Percentiles rank a stretch among this genome's conserved stretches.
Evolutionary conservation across 1,140 invertebrate species (phyloP).

Genomic region (Ericerus pela): DNA sequence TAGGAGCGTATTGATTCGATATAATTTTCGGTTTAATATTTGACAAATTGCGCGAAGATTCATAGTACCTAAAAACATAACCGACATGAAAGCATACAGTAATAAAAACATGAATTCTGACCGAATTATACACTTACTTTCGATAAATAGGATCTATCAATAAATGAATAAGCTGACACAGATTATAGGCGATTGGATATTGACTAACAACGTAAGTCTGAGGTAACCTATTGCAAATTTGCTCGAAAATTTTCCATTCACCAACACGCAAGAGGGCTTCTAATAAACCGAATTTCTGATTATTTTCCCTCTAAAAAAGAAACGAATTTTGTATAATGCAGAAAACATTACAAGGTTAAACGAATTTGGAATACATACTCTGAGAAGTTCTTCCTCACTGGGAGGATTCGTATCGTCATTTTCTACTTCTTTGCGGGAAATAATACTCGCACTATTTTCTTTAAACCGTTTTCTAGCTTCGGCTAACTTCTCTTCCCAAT

Average conservation of each 20-base stretch:
- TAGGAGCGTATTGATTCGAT: constrained; percentile 41
- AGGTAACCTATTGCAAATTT: constrained; percentile 65
- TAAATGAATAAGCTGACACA: constrained; percentile 67
- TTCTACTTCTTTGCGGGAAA: constrained; percentile 65
- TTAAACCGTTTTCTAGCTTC: constrained; percentile 41
- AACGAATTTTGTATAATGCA: constrained; percentile 1
- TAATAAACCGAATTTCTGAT: constrained; percentile 88
- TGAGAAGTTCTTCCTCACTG: constrained; percentile 32
- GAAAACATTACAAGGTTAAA: background rate
- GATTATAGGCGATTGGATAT: constrained; percentile 56
- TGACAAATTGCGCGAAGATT: background rate
- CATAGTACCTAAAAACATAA: constrained; percentile 5
- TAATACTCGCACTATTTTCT: constrained; percentile 44
- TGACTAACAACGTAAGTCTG: constrained; percentile 64
- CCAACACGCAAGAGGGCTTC: constrained; percentile 77
- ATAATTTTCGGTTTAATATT: background rate
- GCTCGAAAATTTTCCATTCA: constrained; percentile 72
- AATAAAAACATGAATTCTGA: background rate
- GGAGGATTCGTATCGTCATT: constrained; percentile 58
- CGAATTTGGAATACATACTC: constrained; percentile 2
- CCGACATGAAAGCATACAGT: background rate
- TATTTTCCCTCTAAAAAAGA: constrained; percentile 44
- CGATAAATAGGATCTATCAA: constrained; percentile 79
- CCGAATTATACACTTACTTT: constrained; percentile 39
- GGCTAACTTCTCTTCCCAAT: constrained; percentile 65